Evolutionary conservation across 2,888 invertebrate species (phyloP), one percentile per base, ranked within the genome.

Genomic region (Hymenopus coronatus): DNA sequence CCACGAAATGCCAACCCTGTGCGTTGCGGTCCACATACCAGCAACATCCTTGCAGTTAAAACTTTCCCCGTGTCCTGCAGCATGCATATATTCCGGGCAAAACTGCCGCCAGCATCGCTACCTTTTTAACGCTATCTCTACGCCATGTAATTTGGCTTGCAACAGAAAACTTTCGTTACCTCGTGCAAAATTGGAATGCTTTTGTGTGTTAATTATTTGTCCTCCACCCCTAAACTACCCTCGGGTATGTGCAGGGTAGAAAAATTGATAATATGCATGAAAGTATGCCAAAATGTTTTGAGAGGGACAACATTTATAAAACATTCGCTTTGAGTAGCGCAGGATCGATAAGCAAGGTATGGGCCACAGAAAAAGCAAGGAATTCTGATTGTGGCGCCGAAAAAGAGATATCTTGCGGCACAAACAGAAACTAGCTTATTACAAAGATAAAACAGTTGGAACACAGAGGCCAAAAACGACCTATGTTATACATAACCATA

Each of bases 181-280:
- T 87, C 33, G 82, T 40, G 82, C 82, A 87, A 86, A 87, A 87
- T 82, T 82, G 87, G 87, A 87, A 87, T 87, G 82, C 87, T 87
- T 70, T 87, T 87, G 82, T 87, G 33, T 87, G 82, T 87, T 87
- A 82, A 87, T 82, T 82, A 87, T 82, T 86, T 82, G 82, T 33
- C 82, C 28, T 46, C 46, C 7, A 20, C 3, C n/a, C 85, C 30
- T 20, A 25, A 30, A n/a, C 82, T 28, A 54, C 70, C 28, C n/a
- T 25, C 70, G 20, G 46, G 85, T 81, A 30, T 82, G 83, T 28
- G 30, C 28, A 7, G 46, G 40, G 81, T 46, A 30, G 70, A 86
- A 86, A 86, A 82, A 40, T 87, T 81, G 87, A 82, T 82, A 87
- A 87, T 87, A 33, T 87, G 46, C 40, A 87, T 82, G 87, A 87